Evolutionary conservation across 2,888 invertebrate species (phyloP).

Genomic region (Torymus tubicola): DNA sequence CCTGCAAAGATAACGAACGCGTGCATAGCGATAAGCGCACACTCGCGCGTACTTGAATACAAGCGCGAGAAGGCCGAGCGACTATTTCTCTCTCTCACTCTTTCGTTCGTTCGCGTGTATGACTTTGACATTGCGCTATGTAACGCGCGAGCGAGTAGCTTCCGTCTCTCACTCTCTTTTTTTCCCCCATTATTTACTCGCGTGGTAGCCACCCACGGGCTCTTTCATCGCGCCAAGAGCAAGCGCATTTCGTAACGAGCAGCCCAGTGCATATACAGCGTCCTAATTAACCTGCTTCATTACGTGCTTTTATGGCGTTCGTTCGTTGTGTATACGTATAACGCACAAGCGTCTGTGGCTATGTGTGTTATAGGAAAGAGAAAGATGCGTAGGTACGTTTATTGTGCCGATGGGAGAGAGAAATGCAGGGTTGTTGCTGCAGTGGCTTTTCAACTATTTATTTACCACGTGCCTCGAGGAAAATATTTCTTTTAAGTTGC

Average conservation of each 20-base stretch:
- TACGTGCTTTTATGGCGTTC: slow-evolving; percentile 24
- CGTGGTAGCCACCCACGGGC: background rate
- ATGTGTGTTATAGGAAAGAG: no score
- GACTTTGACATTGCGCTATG: slow-evolving; percentile 56
- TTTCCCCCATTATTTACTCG: slow-evolving; percentile 16
- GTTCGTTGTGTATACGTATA: background rate
- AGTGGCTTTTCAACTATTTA: no score
- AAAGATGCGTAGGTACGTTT: no score
- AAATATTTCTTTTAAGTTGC: no score
- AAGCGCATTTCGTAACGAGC: slow-evolving; percentile 48
- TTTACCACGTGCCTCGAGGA: no score
- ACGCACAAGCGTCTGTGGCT: no score
- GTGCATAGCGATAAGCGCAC: background rate
- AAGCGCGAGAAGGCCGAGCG: slow-evolving; percentile 21
- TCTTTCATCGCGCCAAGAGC: background rate
- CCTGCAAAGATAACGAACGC: background rate
- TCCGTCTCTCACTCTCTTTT: background rate
- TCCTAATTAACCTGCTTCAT: slow-evolving; percentile 45
- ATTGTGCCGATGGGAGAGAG: no score
- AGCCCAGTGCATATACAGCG: background rate
- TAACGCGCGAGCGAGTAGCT: background rate
- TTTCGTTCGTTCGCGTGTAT: background rate
- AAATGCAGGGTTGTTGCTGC: no score
- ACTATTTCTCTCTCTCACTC: slow-evolving; percentile 14
- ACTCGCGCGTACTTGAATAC: background rate